Base-by-base conservation (phyloP, 1,140 invertebrate genomes). In the Macrobrachium rosenbergii region DNA sequence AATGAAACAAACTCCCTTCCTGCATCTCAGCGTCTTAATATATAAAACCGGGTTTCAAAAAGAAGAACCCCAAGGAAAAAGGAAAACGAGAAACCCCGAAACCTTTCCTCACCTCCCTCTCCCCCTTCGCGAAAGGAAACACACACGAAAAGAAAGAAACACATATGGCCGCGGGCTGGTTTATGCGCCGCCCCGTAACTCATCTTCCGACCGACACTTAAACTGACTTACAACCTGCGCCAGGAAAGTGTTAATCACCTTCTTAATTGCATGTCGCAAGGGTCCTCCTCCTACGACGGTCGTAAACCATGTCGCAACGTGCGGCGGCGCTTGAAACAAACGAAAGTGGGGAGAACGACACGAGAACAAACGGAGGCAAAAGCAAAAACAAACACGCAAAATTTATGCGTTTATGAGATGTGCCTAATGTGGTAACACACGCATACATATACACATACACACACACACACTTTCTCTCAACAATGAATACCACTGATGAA, bases 191-290 rank as follows among this genome's bases (percentile, higher is more conserved):
- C 28, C 28, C 28, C 28, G 28, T 72, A 72, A 72, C 67, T 72
- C 67, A 19, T 28, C 21, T 28, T 23, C 11, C 69, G 28, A 73
- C 69, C 6, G 69, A 73, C 69, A 73, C 23, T 73, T 73, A 73
- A 28, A 37, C 69, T 73, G 69, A 73, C 69, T 73, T 73, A 73
- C 69, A 37, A 19, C 69, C 69, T 43, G 2, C 69, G 23, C 28
- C 69, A 73, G 69, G 69, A 73, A 73, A 73, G 69, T 73, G 69
- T 37, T 73, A 73, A 73, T 73, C 69, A 73, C 69, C 21, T 28
- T 43, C 19, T 37, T 73, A 73, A 73, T 73, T 73, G 69, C 69
- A 73, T 73, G 69, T 73, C 69, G 23, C 69, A 14, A 73, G 69
- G 28, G 28, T 43, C 28, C 69, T 37, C 28, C 69, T 37, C 69